Evolutionary conservation across 2,888 invertebrate species (phyloP), one percentile per base, ranked within the genome.

Genomic region (Hirudinaria manillensis): DNA sequence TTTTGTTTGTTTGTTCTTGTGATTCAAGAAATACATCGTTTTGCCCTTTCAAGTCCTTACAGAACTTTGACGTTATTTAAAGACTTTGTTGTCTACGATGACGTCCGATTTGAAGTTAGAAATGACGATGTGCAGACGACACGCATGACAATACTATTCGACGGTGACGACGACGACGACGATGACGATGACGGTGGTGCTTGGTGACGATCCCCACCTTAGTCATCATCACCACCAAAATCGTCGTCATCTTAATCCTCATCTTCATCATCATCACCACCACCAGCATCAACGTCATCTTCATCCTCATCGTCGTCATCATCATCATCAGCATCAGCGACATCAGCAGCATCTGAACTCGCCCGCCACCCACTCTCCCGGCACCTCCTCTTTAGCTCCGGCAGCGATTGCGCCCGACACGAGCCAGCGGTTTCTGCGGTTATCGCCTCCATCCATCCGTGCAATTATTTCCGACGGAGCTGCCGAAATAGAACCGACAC

Each of bases 251-350:
- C 66, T 6, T 71, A 24, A 72, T 70, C 7, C 70, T 72, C 66
- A 72, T 72, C 66, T 68, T 72, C 66, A 70, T 72, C 68, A 72
- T 72, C 68, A 73, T 24, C 70, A 73, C 27, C 73, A 70, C 27
- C 73, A 27, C n/a, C 73, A 73, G 2, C 73, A 66, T 38, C 66
- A 74, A 38, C 73, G 3, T 36, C 38, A 29, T 73, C 73, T 0
- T 66, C 65, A 19, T 66, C 65, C 6, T 34, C 65, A 65, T 74
- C 3, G n/a, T 66, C 65, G 65, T 65, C 74, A 65, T 66, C 66
- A 61, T n/a, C 74, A 65, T 27, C 74, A 66, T 56, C 74, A 61
- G 21, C 73, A 74, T 66, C n/a, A 13, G 2, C 45, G 65, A 29
- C 61, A 38, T 74, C 36, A 74, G 65, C 74, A 66, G 34, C 65